Evolutionary conservation across 1,140 invertebrate species (phyloP), one percentile per base, ranked within the genome.

Genomic region (Pygmarrhopalites habei): DNA sequence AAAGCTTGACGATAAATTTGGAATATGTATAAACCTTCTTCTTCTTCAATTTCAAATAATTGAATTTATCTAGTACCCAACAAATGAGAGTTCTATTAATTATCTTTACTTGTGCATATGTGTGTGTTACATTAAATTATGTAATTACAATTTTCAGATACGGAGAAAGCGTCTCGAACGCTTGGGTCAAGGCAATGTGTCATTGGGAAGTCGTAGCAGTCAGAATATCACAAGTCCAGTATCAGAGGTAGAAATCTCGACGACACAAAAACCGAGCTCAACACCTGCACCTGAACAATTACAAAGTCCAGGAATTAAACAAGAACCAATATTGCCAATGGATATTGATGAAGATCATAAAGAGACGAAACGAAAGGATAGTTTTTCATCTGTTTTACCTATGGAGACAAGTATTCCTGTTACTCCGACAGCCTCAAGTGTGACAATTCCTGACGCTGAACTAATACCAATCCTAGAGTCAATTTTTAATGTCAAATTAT

Each of bases 81-180:
- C 57, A n/a, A 19, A 63, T 44, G 47, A n/a, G 26, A 14, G 32
- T 5, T 35, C 5, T 15, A 35, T 7, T 5, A 7, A 35, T 19
- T 15, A 47, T 56, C 57, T 29, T 35, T 28, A 19, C 17, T 26
- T 28, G 29, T 25, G 47, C 19, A 51, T 29, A 56, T 56, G 28
- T 23, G 29, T 57, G 53, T 28, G 49, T 53, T 58, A 29, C n/a
- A 59, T 60, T 62, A 39, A 19, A 44, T 53, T 58, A 56, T 44
- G 46, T 70, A 67, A 65, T 56, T 70, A n/a, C n/a, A n/a, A n/a
- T 71, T 71, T 76, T 28, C 72, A 88, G 86, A 86, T 88, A 71
- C 80, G 86, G 46, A 79, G 81, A 56, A 77, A 85, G 69, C 78
- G 86, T 47, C 75, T 88, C 66, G 85, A 84, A 5, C 80, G 84